Base-by-base conservation (phyloP, 1,140 invertebrate species). In the Amphibalanus amphitrite region DNA sequence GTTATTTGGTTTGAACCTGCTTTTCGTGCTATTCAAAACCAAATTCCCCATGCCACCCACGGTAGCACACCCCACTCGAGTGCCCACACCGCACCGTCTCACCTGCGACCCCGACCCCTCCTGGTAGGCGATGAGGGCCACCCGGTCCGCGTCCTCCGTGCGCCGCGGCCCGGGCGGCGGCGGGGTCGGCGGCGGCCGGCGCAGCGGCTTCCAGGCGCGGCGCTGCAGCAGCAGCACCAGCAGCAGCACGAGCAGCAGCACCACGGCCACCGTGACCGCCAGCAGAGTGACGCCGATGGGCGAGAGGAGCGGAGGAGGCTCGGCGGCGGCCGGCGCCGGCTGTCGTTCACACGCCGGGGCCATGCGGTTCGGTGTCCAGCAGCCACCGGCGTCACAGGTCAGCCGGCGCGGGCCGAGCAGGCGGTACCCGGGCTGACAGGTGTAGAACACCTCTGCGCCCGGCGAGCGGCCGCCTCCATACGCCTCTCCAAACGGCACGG, bases 51-150 rank as follows among this genome's bases (percentile, higher is more conserved):
- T n/a, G n/a, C n/a, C n/a, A n/a, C n/a, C n/a, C n/a, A n/a, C n/a
- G n/a, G n/a, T n/a, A n/a, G n/a, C n/a, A n/a, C n/a, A n/a, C n/a
- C n/a, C n/a, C n/a, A n/a, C n/a, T n/a, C n/a, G n/a, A n/a, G n/a
- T n/a, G n/a, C n/a, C n/a, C n/a, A n/a, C 33, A 38, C 33, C 15
- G 33, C 33, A 4, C 25, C 76, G 73, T 38, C 29, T 30, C 20
- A 72, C 23, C 30, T 25, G 28, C 29, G 29, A n/a, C 8, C 80
- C 81, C 29, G 29, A n/a, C 8, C 80, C 81, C 74, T 83, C 82
- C 69, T 80, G 81, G 74, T 80, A 82, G 17, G 82, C 81, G 72
- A 83, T 83, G 38, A 83, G 76, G 15, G 82, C 82, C 26, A 82
- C 77, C 69, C 82, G 75, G 73, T 83, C 82, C n/a, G 76, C 76